phyloP scores from a whole-genome alignment of 2,113 vertebrate species.

The Neodontobutis hainanensis region DNA sequence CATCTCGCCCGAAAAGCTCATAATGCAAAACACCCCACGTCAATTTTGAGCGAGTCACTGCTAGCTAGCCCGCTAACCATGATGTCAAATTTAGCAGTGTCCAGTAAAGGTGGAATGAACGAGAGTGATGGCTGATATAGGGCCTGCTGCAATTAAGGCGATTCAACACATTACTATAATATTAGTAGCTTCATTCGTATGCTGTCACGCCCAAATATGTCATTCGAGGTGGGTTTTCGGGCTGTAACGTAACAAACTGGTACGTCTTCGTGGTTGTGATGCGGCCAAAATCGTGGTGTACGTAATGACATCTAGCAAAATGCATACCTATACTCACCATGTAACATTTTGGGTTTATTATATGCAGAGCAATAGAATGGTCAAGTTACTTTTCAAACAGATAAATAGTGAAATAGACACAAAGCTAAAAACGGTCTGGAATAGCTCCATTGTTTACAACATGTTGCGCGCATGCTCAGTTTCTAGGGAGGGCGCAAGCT shows the following conservation, averaged over 20 bases:
- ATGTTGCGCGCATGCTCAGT: conserved; percentile 73
- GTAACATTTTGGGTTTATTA: conserved; percentile 51
- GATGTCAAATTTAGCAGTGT: conserved; percentile 27
- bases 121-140: not conserved
- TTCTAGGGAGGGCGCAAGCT: conserved; percentile 62
- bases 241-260: conserved; percentile 57
- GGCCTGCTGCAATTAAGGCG: not conserved
- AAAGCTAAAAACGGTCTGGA: conserved; percentile 77
- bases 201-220: conserved; percentile 77
- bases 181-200: conserved; percentile 37
- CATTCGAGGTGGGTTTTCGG: conserved; percentile 60
- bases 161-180: not conserved
- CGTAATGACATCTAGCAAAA: conserved; percentile 49
- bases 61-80: conserved; percentile 61
- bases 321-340: conserved; percentile 71
- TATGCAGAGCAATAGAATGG: conserved; percentile 5
- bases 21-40: not conserved
- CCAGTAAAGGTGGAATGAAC: conserved; percentile 6
- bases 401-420: conserved; percentile 69
- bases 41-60: conserved; percentile 34
- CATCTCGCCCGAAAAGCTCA: accelerated
- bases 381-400: conserved; percentile 45
- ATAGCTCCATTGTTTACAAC: conserved; percentile 82
- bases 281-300: conserved; percentile 43
- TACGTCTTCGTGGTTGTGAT: conserved; percentile 59